phyloP scores from a whole-genome alignment of 2,797 vertebrate species.

The Poeciliopsis turneri region DNA sequence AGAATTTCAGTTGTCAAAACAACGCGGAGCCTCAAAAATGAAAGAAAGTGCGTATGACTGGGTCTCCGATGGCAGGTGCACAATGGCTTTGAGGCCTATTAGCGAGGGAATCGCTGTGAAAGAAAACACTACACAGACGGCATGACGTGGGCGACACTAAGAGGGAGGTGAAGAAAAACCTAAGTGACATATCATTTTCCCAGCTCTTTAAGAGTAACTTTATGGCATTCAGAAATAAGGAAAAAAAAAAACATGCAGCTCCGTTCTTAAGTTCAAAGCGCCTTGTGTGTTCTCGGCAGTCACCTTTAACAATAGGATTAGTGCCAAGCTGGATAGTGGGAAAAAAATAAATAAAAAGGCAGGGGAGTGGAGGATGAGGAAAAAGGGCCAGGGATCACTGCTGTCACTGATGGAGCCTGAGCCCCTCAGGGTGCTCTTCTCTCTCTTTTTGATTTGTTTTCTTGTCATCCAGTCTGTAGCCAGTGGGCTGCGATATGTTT shows the following conservation, averaged over 20 bases:
- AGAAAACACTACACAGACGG: constrained; percentile 15
- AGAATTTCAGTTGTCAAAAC: constrained; percentile 51
- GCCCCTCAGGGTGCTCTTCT: constrained; percentile 55
- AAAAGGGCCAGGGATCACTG: constrained; percentile 53
- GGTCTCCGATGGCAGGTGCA: constrained; percentile 17
- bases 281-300: constrained; percentile 34
- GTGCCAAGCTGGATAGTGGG: constrained; percentile 42
- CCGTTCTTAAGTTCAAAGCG: constrained; percentile 29
- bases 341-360: constrained; percentile 14
- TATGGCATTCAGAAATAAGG: constrained; percentile 26
- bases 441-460: constrained; percentile 72
- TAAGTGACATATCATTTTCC: constrained; percentile 44
- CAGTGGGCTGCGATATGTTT: constrained; percentile 59
- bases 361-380: constrained; percentile 42
- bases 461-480: constrained; percentile 64
- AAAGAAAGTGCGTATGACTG: constrained; percentile 20
- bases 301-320: constrained; percentile 67
- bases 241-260: constrained; percentile 19
- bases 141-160: constrained; percentile 25
- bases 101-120: constrained; percentile 27
- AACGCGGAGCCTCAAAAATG: constrained; percentile 20
- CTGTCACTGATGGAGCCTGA: constrained; percentile 65
- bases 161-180: constrained; percentile 30
- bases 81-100: constrained; percentile 48
- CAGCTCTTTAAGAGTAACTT: constrained; percentile 37